phyloP scores from a whole-genome alignment of 2,797 vertebrate genomes.

The Lophius americanus region DNA sequence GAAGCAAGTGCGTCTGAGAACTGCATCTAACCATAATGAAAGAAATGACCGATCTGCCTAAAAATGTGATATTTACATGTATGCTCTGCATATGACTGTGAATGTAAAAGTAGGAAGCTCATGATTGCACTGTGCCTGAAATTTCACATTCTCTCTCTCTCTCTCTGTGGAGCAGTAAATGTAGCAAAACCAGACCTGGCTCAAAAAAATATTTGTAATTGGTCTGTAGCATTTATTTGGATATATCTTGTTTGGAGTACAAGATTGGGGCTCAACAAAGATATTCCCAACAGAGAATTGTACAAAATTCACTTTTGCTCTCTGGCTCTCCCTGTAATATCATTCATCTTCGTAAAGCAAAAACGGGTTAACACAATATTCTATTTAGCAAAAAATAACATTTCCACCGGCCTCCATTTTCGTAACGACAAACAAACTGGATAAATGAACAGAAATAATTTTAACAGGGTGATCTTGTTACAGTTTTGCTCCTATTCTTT shows the following conservation, averaged over 20 bases:
- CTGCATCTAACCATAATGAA: slow-evolving; percentile 60
- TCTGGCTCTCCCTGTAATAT: slow-evolving; percentile 34
- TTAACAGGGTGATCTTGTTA: slow-evolving; percentile 49
- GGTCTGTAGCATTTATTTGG: slow-evolving; percentile 31
- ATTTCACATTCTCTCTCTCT: slow-evolving; percentile 72
- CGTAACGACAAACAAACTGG: slow-evolving; percentile 41
- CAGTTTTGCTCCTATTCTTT: slow-evolving; percentile 51
- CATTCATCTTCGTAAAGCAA: slow-evolving; percentile 40
- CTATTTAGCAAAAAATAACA: slow-evolving; percentile 42
- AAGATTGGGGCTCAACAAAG: slow-evolving; percentile 40
- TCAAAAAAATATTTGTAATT: slow-evolving; percentile 47
- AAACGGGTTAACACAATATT: slow-evolving; percentile 30
- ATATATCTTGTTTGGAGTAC: slow-evolving; percentile 31
- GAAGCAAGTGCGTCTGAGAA: slow-evolving; percentile 72
- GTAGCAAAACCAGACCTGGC: slow-evolving; percentile 53
- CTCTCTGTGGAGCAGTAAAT: slow-evolving; percentile 56
- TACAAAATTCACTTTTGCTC: slow-evolving; percentile 48
- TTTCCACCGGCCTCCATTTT: slow-evolving; percentile 41
- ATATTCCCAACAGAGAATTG: slow-evolving; percentile 17
- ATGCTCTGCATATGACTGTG: slow-evolving; percentile 55
- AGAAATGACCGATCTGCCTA: slow-evolving; percentile 49
- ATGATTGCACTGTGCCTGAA: slow-evolving; percentile 73
- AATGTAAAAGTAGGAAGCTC: slow-evolving; percentile 73
- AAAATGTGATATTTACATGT: slow-evolving; percentile 70
- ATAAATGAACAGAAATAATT: slow-evolving; percentile 40